Percentiles rank a stretch among this genome's conserved stretches.
phyloP scores from a whole-genome alignment of 2,888 invertebrate species.

The Bruchidius siliquastri region DNA sequence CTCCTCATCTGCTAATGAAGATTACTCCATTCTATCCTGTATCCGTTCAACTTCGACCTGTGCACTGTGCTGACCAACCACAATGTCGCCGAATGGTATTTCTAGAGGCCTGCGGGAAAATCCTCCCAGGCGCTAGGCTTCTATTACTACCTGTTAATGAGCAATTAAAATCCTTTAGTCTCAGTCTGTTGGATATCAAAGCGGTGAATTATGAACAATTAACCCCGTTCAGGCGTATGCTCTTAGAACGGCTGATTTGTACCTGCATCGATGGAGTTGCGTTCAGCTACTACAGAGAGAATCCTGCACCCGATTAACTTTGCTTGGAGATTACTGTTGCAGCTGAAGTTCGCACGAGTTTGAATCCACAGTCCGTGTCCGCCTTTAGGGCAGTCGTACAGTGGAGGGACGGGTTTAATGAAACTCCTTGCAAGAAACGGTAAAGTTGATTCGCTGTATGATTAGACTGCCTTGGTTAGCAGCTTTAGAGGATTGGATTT shows the following conservation, averaged over 20 bases:
- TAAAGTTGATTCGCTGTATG: no score
- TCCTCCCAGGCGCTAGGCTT: conserved; percentile 18
- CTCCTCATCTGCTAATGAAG: no score
- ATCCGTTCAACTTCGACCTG: no score
- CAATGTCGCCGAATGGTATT: background rate
- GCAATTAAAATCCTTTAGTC: conserved; percentile 19
- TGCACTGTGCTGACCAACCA: background rate
- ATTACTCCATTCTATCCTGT: background rate
- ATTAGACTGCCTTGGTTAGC: no score
- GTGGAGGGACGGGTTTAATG: no score
- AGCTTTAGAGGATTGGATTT: no score
- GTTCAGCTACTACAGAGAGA: background rate
- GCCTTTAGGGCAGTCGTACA: no score
- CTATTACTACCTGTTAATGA: conserved; percentile 21
- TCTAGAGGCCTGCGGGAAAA: background rate
- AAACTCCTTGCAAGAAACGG: no score
- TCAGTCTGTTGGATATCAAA: conserved; percentile 13
- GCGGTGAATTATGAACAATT: conserved; percentile 5
- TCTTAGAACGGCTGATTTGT: background rate
- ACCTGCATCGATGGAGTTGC: background rate
- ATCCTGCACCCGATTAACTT: background rate
- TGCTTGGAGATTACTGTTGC: background rate
- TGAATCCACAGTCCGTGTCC: background rate
- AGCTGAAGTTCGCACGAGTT: background rate
- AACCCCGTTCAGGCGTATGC: background rate